A percentile compares a stretch with the other conserved stretches of the same genome.
phyloP scores from a whole-genome alignment of 2,888 invertebrate species.

The Leptogaster cylindrica region DNA sequence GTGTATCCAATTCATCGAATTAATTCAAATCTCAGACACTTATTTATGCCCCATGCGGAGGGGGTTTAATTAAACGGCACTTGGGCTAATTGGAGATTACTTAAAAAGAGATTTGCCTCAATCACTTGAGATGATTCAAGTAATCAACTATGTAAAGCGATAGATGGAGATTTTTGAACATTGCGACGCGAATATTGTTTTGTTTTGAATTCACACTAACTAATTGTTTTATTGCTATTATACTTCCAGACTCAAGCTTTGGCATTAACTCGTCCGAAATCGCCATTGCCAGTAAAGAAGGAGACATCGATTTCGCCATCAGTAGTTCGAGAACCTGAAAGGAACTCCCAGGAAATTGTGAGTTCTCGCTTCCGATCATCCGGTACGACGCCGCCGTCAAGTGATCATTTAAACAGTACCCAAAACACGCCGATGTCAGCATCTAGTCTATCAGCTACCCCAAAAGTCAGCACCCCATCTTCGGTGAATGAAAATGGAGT shows the following conservation, averaged over 20 bases:
- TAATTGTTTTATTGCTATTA: conserved; percentile 46
- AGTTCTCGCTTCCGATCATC: conserved; percentile 38
- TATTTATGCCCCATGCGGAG: conserved; percentile 36
- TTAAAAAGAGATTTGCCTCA: conserved; percentile 45
- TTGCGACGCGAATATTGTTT: too few relatives aligned
- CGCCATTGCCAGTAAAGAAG: conserved; percentile 62
- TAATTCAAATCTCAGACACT: conserved; percentile 43
- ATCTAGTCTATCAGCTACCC: conserved; percentile 53
- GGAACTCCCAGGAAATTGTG: conserved; percentile 36
- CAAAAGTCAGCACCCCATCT: conserved; percentile 55
- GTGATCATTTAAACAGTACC: conserved; percentile 46
- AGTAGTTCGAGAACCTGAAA: conserved; percentile 6
- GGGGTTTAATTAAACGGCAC: conserved; percentile 45
- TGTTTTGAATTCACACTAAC: background rate
- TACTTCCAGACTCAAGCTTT: conserved; percentile 70
- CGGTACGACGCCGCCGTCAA: conserved; percentile 9
- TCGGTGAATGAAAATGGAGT: conserved; percentile 49
- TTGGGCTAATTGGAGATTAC: conserved; percentile 46
- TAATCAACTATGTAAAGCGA: background rate
- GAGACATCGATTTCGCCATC: conserved; percentile 59
- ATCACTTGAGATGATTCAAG: conserved; percentile 22
- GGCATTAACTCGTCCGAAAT: conserved; percentile 68
- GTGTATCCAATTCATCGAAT: conserved; percentile 38
- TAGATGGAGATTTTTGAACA: too few relatives aligned
- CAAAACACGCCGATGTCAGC: conserved; percentile 54